Percentiles rank a stretch among this genome's conserved stretches.
Conservation (phyloP, 2,888 invertebrate genomes). For the Bellardia bayeri region DNA sequence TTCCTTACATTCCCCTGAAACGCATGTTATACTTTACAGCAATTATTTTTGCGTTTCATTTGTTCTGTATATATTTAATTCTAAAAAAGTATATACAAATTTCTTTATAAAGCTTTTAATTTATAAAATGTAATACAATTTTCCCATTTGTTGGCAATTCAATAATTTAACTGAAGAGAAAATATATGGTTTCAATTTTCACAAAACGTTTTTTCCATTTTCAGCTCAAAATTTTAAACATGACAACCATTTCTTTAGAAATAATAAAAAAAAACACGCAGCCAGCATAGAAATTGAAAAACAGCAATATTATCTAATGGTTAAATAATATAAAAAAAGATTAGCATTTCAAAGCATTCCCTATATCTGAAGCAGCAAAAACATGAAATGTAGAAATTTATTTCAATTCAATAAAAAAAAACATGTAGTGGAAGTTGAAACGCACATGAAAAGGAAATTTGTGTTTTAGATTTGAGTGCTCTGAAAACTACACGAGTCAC, state of each 20-base stretch:
- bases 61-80: background rate
- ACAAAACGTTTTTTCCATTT: background rate
- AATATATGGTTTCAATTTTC: slow-evolving; percentile 56
- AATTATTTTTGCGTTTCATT: background rate
- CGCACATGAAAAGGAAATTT: slow-evolving; percentile 45
- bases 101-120: slow-evolving; percentile 39
- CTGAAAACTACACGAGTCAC: slow-evolving; percentile 59
- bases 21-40: background rate
- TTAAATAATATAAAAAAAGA: slow-evolving; percentile 66
- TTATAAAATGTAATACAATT: slow-evolving; percentile 57
- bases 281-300: background rate
- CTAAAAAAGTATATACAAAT: background rate
- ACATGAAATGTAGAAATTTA: slow-evolving; percentile 32
- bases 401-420: slow-evolving; percentile 25
- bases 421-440: slow-evolving; percentile 22
- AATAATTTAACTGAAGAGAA: slow-evolving; percentile 32
- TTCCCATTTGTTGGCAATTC: slow-evolving; percentile 27
- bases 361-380: slow-evolving; percentile 30
- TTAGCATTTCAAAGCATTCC: slow-evolving; percentile 72
- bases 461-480: background rate
- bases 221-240: slow-evolving; percentile 12
- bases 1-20: background rate
- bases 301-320: slow-evolving; percentile 44
- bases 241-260: slow-evolving; percentile 38
- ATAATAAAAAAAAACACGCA: background rate